Conservation (phyloP, 2,113 vertebrate genomes). For the Gavialis gangeticus region DNA sequence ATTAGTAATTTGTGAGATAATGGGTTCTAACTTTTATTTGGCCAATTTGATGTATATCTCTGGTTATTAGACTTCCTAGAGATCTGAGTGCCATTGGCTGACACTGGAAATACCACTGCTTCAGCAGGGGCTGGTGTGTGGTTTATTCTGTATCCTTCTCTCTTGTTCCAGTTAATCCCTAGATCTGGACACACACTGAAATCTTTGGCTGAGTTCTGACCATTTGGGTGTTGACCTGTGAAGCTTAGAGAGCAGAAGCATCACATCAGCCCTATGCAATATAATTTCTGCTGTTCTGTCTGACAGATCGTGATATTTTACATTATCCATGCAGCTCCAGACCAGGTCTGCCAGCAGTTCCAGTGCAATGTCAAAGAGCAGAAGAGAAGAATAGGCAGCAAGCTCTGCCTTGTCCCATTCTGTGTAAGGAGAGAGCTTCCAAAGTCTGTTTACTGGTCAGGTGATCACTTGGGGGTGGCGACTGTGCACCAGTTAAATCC, state of each 20-base stretch:
- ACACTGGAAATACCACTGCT: neutral
- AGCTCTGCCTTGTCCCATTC: neutral
- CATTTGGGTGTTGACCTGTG: neutral
- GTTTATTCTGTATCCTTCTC: neutral
- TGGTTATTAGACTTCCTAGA: neutral
- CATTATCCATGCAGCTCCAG: too few relatives aligned
- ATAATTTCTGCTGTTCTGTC: too few relatives aligned
- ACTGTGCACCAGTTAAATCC: neutral
- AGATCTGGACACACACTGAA: fast-evolving
- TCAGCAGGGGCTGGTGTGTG: neutral
- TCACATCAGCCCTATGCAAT: too few relatives aligned
- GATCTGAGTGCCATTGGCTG: neutral
- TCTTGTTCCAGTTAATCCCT: neutral
- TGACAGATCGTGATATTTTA: too few relatives aligned
- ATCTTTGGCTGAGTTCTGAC: neutral
- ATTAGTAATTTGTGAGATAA: neutral
- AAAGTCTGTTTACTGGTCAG: neutral
- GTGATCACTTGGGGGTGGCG: neutral
- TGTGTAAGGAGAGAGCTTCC: neutral
- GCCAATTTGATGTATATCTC: neutral
- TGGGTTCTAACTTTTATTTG: neutral
- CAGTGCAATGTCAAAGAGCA: neutral
- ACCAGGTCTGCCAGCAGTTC: too few relatives aligned
- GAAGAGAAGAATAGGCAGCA: neutral
- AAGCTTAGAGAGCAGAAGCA: neutral